Conservation (phyloP, 2,113 vertebrate species). For the Pholis gunnellus region DNA sequence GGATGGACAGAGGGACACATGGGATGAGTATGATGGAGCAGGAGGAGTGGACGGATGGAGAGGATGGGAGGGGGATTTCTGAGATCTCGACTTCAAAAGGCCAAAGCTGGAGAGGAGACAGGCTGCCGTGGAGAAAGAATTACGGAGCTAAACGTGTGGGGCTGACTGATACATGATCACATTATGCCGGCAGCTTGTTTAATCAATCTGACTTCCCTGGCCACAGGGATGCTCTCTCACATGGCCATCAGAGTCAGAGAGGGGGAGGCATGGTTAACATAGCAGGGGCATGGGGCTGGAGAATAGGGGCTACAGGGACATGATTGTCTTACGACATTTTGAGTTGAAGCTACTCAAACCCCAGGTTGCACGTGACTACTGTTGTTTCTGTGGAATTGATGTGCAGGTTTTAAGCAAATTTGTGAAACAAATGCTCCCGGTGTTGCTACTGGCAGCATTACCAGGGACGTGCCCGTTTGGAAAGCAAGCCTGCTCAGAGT, state of each 20-base stretch:
- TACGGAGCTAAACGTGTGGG: slow-evolving; percentile 62
- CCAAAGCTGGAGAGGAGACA: slow-evolving; percentile 60
- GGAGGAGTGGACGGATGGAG: slow-evolving; percentile 15
- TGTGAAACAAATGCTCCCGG: neutral
- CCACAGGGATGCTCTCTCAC: slow-evolving; percentile 40
- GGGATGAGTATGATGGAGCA: slow-evolving; percentile 47
- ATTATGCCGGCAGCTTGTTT: slow-evolving; percentile 70
- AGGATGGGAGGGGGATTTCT: slow-evolving; percentile 11
- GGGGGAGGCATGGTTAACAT: neutral
- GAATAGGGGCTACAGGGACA: neutral
- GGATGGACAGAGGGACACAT: slow-evolving; percentile 35
- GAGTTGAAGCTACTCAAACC: neutral
- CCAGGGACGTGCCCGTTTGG: neutral
- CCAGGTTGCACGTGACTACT: neutral
- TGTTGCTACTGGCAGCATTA: neutral
- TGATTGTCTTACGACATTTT: neutral
- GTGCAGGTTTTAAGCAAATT: neutral
- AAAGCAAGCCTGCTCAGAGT: neutral
- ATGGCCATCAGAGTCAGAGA: slow-evolving; percentile 15
- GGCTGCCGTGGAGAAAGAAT: slow-evolving; percentile 56
- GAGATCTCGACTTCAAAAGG: slow-evolving; percentile 70
- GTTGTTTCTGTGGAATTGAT: neutral
- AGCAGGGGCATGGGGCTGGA: neutral
- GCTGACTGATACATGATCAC: slow-evolving; percentile 71
- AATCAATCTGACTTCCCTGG: slow-evolving; percentile 65